Evolutionary conservation across 2,113 vertebrate species (phyloP).

Genomic region (Serilophus lunatus): DNA sequence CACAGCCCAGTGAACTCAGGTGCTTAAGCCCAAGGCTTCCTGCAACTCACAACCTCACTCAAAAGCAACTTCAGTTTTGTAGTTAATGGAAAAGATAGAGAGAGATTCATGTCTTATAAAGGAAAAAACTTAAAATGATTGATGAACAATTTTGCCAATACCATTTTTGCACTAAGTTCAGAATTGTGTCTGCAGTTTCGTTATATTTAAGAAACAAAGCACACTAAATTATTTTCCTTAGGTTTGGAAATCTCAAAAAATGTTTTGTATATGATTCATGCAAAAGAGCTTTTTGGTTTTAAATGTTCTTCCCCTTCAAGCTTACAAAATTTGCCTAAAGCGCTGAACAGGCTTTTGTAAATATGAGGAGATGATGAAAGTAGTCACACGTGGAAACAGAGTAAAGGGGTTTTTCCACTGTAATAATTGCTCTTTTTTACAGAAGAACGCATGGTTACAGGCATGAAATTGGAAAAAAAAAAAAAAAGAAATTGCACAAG

Average conservation of each 20-base stretch:
- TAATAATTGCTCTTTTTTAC: background rate
- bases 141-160: background rate
- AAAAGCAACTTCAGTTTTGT: background rate
- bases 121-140: background rate
- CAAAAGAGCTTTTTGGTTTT: constrained; percentile 24
- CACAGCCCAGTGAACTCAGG: background rate
- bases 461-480: background rate
- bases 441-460: background rate
- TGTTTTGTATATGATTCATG: background rate
- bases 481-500: background rate
- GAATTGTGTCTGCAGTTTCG: background rate
- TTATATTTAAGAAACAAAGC: background rate
- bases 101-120: background rate
- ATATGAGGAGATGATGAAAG: background rate
- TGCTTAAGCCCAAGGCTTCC: background rate
- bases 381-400: background rate
- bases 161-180: background rate
- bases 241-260: background rate
- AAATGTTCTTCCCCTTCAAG: background rate
- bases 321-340: constrained; percentile 22
- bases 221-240: background rate
- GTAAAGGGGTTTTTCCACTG: fast-evolving
- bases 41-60: background rate
- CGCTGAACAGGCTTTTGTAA: background rate
- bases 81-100: background rate